Base-by-base conservation (phyloP, 2,113 vertebrate genomes). In the Campylomormyrus tamandua region DNA sequence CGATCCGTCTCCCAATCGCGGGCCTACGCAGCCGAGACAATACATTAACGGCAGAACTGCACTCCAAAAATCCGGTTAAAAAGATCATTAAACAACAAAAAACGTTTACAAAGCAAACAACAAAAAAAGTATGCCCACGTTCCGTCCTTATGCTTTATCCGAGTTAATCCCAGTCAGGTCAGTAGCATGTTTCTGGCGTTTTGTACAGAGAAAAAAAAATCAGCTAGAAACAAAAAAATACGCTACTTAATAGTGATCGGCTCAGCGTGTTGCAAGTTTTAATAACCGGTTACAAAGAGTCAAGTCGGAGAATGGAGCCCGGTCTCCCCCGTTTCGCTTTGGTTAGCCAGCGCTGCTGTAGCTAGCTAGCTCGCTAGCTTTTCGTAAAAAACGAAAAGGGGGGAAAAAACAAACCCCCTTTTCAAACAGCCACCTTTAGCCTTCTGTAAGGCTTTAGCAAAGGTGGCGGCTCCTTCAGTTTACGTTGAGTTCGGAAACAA, bases 261-360 rank as follows among this genome's bases (percentile, higher is more conserved):
- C 66, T 90, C 70, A 27, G 87, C 91, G 90, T 90, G 88, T 90
- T 45, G 87, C 90, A 91, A 56, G 87, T 90, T 49, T 90, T 52
- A 52, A 87, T 92, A 90, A 91, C 86, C 89, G 89, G 92, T 90
- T 89, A 93, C 93, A 90, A 92, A 91, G 91, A 90, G 92, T 91
- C 92, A 89, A 91, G 92, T 84, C 87, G 90, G 91, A 95, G 91
- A 93, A 94, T 94, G 93, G 92, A 94, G 94, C 86, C 91, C 92
- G 92, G 94, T 92, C 92, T 93, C 93, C 92, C 90, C 91, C 93
- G 94, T 92, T 93, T 94, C 92, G 93, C 90, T 91, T 90, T 92
- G 93, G 94, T 94, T 95, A 96, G 95, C 95, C 94, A 93, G 93
- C 94, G 94, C 93, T 92, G 56, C 74, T 94, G 92, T 95, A 93